Evolutionary conservation across 2,888 invertebrate species (phyloP), one percentile per base, ranked within the genome.

Genomic region (Leptinotarsa peninsularis): DNA sequence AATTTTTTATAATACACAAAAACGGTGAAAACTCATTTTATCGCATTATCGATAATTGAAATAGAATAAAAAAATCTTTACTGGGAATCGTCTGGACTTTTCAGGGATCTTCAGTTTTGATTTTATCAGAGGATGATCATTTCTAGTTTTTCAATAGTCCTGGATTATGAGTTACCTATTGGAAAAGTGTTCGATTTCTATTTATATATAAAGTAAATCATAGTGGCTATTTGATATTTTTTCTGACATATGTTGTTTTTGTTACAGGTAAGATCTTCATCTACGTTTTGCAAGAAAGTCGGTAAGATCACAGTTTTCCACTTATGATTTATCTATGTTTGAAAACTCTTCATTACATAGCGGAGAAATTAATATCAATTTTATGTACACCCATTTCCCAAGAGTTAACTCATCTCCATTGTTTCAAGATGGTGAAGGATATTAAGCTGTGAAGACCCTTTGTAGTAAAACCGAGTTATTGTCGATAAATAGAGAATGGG

Each of bases 381-480:
- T 75, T 75, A 75, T 58, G 66, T 66, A 63, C 49, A 68, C 21
- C 71, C 70, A 72, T 77, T 70, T 75, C 70, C 75, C 63, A 56
- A 54, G 68, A 68, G 21, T 73, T 75, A 73, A 75, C 75, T 75
- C 77, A 75, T 75, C 74, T 73, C 73, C 66, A 73, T 77, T 77
- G 75, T 77, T 71, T 72, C 75, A 73, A 73, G 68, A 75, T 70
- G 74, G 67, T 71, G 71, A 50, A 67, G 74, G 71, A 74, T 71
- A 49, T 70, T 43, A 63, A 67, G 63, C 63, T 43, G n/a, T 10
- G 63, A 63, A 63, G 63, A 63, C 66, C 74, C 76, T 72, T 66
- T 70, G 76, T 69, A 78, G 76, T 79, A 79, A 79, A 77, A 71
- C 74, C 71, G 74, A 78, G 77, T 78, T 80, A 79, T 79, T 68